These are phyloP conservation scores for Oxycera nigricornis DNA, from an alignment of 2,888 invertebrate genomes.

Conservation along the genomic window DNA sequence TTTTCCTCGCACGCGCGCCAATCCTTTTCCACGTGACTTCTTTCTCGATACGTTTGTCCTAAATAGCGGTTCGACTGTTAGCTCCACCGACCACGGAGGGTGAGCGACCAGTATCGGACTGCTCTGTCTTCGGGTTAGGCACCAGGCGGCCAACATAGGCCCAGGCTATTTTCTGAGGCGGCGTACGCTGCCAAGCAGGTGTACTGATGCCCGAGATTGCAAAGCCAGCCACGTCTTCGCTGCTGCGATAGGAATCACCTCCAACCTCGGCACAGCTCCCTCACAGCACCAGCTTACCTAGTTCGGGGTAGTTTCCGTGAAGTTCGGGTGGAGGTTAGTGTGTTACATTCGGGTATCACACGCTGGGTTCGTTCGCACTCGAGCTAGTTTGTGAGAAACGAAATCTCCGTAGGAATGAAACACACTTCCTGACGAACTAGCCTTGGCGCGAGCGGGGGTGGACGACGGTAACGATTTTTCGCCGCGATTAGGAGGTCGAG, in stretches of 20 bases:
- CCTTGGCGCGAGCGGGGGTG: neutral
- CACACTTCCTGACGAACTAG: conserved; percentile 20
- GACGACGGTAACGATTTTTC: conserved; percentile 10
- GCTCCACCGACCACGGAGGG: neutral
- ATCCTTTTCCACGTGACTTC: conserved; percentile 51
- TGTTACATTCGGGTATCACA: conserved; percentile 43
- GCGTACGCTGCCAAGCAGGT: neutral
- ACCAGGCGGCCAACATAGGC: neutral
- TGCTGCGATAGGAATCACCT: neutral
- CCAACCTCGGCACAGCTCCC: neutral
- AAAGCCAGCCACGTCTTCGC: neutral
- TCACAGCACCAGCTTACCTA: neutral
- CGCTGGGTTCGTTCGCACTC: conserved; percentile 37
- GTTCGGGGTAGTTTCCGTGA: conserved; percentile 23
- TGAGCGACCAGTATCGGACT: neutral
- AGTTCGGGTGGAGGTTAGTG: conserved; percentile 34
- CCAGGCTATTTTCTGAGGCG: neutral
- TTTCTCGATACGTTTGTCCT: conserved; percentile 46
- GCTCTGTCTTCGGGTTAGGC: neutral
- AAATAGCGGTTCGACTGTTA: conserved; percentile 34
- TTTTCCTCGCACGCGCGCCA: conserved; percentile 50
- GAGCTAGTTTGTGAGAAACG: conserved; percentile 43
- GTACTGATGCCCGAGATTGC: neutral
- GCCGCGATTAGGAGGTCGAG: neutral
- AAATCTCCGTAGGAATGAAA: too few species aligned